These are phyloP conservation scores for Schizaphis graminum DNA, from an alignment of 2,888 invertebrate species.

Conservation along the genomic window DNA sequence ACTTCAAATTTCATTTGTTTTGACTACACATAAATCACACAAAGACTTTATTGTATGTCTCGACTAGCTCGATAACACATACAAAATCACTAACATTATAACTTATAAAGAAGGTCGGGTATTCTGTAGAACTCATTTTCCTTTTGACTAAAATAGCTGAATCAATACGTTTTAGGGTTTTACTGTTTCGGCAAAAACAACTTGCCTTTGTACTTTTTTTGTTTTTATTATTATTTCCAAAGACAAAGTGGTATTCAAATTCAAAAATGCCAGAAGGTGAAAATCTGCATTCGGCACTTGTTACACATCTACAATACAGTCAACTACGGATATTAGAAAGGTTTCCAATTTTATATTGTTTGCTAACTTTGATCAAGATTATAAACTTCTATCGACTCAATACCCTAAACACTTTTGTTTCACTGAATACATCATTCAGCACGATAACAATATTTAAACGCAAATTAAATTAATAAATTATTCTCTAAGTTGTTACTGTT, in stretches of 20 bases:
- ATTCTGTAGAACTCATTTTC: slow-evolving; percentile 25
- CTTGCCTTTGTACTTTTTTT: slow-evolving; percentile 32
- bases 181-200: slow-evolving; percentile 32
- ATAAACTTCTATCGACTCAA: background rate
- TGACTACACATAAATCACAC: slow-evolving; percentile 27
- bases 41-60: background rate
- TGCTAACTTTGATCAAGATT: background rate
- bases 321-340: background rate
- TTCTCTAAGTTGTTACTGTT: background rate
- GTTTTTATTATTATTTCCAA: slow-evolving; percentile 40
- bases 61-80: slow-evolving; percentile 23
- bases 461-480: background rate
- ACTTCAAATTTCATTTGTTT: slow-evolving; percentile 4
- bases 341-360: slow-evolving; percentile 27
- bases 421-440: background rate
- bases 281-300: slow-evolving; percentile 27
- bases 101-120: background rate
- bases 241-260: slow-evolving; percentile 49
- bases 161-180: slow-evolving; percentile 41
- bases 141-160: slow-evolving; percentile 5
- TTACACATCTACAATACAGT: background rate
- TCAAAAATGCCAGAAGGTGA: slow-evolving; percentile 29
- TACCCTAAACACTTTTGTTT: background rate
- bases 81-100: slow-evolving; percentile 32
- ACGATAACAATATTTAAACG: background rate